A percentile compares a stretch with the other conserved stretches of the same genome.
Conservation (phyloP, 2,888 invertebrate species). For the Scotopteryx bipunctaria region DNA sequence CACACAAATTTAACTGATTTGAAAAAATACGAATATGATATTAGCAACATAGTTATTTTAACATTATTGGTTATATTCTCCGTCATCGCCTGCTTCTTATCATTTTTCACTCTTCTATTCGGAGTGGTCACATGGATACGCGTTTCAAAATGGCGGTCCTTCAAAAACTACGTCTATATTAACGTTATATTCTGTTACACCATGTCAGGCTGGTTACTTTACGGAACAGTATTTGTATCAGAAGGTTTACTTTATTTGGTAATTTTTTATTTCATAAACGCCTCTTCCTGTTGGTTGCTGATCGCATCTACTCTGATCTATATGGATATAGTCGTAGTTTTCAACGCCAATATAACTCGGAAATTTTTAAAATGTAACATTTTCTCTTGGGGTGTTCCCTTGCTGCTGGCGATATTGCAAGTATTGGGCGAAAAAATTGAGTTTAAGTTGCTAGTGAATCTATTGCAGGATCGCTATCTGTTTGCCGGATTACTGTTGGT, state of each 20-base stretch:
- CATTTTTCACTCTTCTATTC: slow-evolving; percentile 16
- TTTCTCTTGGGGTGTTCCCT: slow-evolving; percentile 31
- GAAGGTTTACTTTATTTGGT: not conserved
- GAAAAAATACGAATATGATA: not conserved
- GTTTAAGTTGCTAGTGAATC: not conserved
- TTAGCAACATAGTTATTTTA: not conserved
- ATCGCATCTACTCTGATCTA: slow-evolving; percentile 28
- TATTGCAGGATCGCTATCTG: slow-evolving; percentile 5
- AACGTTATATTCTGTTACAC: slow-evolving; percentile 19
- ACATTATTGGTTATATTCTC: not conserved
- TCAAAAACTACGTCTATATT: slow-evolving; percentile 23
- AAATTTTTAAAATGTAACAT: slow-evolving; percentile 28
- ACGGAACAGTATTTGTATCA: not conserved
- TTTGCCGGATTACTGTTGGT: slow-evolving; percentile 10
- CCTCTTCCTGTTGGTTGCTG: slow-evolving; percentile 31
- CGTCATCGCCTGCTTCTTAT: slow-evolving; percentile 1
- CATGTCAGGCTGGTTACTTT: slow-evolving; percentile 7
- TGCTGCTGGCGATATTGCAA: not conserved
- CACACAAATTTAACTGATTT: not conserved
- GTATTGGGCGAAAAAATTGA: not conserved
- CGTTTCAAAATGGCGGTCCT: slow-evolving; percentile 19
- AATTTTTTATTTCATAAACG: slow-evolving; percentile 18
- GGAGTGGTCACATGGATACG: slow-evolving; percentile 19
- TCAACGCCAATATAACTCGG: slow-evolving; percentile 16
- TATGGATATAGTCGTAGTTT: slow-evolving; percentile 31